phyloP scores from a whole-genome alignment of 2,888 invertebrate species.

The Thysanoteuthis rhombus region DNA sequence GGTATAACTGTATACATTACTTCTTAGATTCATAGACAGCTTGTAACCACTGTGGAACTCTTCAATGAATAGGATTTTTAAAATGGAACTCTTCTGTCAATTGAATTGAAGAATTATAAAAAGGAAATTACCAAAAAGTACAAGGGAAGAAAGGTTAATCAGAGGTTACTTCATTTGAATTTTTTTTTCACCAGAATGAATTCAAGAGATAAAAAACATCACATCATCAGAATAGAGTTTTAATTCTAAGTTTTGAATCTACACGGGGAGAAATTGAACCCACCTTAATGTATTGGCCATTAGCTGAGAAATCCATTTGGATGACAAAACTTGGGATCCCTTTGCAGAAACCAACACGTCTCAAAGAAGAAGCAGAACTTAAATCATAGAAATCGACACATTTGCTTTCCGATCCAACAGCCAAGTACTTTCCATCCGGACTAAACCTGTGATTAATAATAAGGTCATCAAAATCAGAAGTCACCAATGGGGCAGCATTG shows the following conservation, averaged over 20 bases:
- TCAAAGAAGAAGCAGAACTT: slow-evolving; percentile 53
- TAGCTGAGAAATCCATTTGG: slow-evolving; percentile 67
- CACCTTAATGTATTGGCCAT: slow-evolving; percentile 64
- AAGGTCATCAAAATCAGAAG: too few species aligned
- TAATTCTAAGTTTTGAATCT: not conserved
- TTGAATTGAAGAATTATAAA: too few species aligned
- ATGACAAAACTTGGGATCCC: slow-evolving; percentile 64
- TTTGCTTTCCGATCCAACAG: slow-evolving; percentile 65
- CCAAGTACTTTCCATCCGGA: slow-evolving; percentile 61
- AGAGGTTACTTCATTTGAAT: too few species aligned
- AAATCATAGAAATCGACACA: slow-evolving; percentile 67
- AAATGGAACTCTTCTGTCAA: too few species aligned
- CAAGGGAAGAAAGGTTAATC: too few species aligned
- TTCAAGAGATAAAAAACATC: not conserved
- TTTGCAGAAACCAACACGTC: slow-evolving; percentile 63
- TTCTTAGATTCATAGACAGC: too few species aligned
- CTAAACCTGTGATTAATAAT: slow-evolving; percentile 60
- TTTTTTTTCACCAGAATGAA: too few species aligned
- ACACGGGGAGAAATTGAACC: slow-evolving; percentile 32
- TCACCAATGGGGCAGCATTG: too few species aligned
- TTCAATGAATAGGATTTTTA: too few species aligned
- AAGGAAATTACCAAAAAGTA: too few species aligned
- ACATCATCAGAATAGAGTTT: not conserved
- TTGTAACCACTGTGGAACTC: too few species aligned
- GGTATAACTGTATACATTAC: too few species aligned